These are phyloP conservation scores for Scaptomyza tumidula DNA, from an alignment of 2,888 invertebrate genomes.

Conservation along the genomic window DNA sequence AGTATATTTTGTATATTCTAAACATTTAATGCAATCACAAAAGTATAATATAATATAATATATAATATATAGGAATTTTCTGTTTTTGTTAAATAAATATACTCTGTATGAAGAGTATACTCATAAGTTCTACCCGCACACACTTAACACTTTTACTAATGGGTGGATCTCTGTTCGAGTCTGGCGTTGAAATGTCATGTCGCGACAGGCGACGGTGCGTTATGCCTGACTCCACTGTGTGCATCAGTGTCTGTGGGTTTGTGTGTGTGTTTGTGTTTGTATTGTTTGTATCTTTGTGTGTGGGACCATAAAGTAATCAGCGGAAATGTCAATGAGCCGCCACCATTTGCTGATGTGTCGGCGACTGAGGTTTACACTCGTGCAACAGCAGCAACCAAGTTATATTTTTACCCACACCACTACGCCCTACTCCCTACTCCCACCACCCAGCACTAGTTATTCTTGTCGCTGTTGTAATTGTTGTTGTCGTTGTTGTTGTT, in stretches of 20 bases:
- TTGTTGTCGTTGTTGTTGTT: conserved; percentile 55
- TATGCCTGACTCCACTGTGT: conserved; percentile 31
- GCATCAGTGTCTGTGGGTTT: conserved; percentile 11
- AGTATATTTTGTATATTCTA: no score
- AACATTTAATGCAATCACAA: no score
- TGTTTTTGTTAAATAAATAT: neutral
- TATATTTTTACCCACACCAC: conserved; percentile 18
- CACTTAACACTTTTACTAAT: conserved; percentile 11
- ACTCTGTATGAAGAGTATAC: neutral
- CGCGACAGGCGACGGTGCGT: conserved; percentile 66
- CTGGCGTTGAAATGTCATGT: conserved; percentile 67
- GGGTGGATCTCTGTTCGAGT: conserved; percentile 18
- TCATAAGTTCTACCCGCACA: neutral
- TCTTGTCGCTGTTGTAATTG: conserved; percentile 33
- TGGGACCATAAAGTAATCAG: conserved; percentile 78
- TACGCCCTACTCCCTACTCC: neutral
- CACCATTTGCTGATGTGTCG: conserved; percentile 79
- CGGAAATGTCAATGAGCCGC: conserved; percentile 80
- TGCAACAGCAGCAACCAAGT: conserved; percentile 41
- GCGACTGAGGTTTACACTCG: conserved; percentile 73
- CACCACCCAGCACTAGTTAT: conserved; percentile 11
- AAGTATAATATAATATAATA: no score
- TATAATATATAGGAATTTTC: no score
- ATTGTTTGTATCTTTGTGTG: conserved; percentile 33
- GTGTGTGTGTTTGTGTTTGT: conserved; percentile 24